phyloP scores from a whole-genome alignment of 2,888 invertebrate genomes.

The Anoplius nigerrimus region DNA sequence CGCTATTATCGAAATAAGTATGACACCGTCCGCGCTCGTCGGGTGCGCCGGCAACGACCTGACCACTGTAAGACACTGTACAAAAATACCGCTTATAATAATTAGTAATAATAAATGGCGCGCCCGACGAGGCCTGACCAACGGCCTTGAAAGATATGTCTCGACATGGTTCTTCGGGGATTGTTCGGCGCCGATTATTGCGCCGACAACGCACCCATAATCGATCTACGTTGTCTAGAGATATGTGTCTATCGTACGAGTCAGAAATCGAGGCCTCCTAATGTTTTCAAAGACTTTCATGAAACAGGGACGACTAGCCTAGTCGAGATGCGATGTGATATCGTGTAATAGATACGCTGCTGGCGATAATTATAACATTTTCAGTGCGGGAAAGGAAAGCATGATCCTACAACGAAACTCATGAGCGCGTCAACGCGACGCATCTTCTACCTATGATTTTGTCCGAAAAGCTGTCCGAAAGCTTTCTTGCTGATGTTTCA shows the following conservation, averaged over 20 bases:
- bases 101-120: slow-evolving; percentile 60
- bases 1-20: slow-evolving; percentile 47
- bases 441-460: too few species aligned
- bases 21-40: slow-evolving; percentile 47
- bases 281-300: neutral
- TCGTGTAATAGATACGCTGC: too few species aligned
- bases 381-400: too few species aligned
- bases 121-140: slow-evolving; percentile 62
- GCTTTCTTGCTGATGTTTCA: too few species aligned
- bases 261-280: slow-evolving; percentile 13
- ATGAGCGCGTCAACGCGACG: too few species aligned
- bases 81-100: slow-evolving; percentile 72
- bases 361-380: too few species aligned
- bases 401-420: too few species aligned
- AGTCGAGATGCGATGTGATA: too few species aligned
- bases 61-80: slow-evolving; percentile 71
- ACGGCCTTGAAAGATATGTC: slow-evolving; percentile 66
- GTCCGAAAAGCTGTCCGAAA: too few species aligned
- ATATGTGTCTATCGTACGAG: slow-evolving; percentile 11
- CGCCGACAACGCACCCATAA: slow-evolving; percentile 36
- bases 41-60: slow-evolving; percentile 65
- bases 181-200: slow-evolving; percentile 18
- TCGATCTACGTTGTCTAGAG: slow-evolving; percentile 26
- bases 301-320: too few species aligned
- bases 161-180: slow-evolving; percentile 65